Evolutionary conservation across 2,888 invertebrate species (phyloP).

Genomic region (Neocrepidodera transversa): DNA sequence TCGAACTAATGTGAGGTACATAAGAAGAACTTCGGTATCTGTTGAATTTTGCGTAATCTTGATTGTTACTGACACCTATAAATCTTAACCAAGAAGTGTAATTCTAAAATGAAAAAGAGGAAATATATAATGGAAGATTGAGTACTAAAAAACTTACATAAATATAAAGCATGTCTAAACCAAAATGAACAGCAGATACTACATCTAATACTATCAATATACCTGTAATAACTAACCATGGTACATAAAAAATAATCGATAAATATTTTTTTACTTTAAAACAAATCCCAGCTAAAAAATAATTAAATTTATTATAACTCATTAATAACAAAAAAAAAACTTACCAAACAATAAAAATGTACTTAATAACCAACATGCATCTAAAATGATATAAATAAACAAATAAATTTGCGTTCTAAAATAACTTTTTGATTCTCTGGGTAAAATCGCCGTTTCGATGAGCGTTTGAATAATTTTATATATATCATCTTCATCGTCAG

Average conservation of each 20-base stretch:
- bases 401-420: conserved; percentile 43
- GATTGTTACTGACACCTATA: conserved; percentile 45
- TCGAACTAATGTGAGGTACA: conserved; percentile 40
- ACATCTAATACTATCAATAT: conserved; percentile 58
- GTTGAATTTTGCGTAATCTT: conserved; percentile 43
- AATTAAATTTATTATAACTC: conserved; percentile 9
- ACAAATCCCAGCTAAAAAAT: conserved; percentile 46
- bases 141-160: conserved; percentile 50
- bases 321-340: conserved; percentile 8
- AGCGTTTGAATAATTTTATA: conserved; percentile 40
- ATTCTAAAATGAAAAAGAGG: conserved; percentile 40
- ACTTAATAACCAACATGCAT: conserved; percentile 50
- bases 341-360: conserved; percentile 50
- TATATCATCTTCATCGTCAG: conserved; percentile 31
- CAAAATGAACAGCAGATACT: conserved; percentile 59
- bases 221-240: conserved; percentile 58
- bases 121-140: conserved; percentile 3
- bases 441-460: conserved; percentile 40
- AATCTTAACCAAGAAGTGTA: conserved; percentile 48
- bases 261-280: conserved; percentile 42
- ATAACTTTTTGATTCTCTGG: conserved; percentile 36
- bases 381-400: conserved; percentile 42
- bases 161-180: conserved; percentile 57
- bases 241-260: conserved; percentile 50
- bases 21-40: conserved; percentile 30